Evolutionary conservation across 2,797 vertebrate genomes (phyloP).

Genomic region (Micromesistius poutassou): DNA sequence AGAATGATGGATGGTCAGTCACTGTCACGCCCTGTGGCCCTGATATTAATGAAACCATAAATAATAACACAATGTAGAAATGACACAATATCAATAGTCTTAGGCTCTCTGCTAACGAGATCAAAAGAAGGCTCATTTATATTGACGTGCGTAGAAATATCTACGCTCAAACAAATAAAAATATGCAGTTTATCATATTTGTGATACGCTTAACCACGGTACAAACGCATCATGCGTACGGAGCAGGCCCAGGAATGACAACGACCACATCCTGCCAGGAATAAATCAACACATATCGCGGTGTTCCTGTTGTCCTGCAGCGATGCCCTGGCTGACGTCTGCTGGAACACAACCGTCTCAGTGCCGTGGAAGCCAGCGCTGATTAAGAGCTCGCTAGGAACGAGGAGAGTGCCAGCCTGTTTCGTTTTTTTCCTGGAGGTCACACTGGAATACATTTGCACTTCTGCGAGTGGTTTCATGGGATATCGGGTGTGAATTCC

Average conservation of each 20-base stretch:
- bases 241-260: background rate
- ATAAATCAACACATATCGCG: background rate
- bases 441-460: conserved; percentile 77
- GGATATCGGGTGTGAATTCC: conserved; percentile 75
- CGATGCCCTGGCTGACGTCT: background rate
- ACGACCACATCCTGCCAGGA: background rate
- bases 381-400: conserved; percentile 80
- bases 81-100: background rate
- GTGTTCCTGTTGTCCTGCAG: background rate
- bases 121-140: background rate
- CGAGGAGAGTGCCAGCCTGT: conserved; percentile 77
- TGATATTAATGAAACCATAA: background rate
- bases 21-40: background rate
- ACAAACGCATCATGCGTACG: background rate
- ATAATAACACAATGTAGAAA: background rate
- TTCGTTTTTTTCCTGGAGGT: conserved; percentile 69
- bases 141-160: background rate
- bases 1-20: background rate
- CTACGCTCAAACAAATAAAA: background rate
- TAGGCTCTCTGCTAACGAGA: background rate
- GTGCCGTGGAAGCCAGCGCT: conserved; percentile 60
- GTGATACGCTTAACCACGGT: background rate
- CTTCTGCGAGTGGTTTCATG: conserved; percentile 65
- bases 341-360: background rate
- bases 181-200: background rate